Conservation (phyloP, 2,113 vertebrate species). For the Phalacrocorax aristotelis region DNA sequence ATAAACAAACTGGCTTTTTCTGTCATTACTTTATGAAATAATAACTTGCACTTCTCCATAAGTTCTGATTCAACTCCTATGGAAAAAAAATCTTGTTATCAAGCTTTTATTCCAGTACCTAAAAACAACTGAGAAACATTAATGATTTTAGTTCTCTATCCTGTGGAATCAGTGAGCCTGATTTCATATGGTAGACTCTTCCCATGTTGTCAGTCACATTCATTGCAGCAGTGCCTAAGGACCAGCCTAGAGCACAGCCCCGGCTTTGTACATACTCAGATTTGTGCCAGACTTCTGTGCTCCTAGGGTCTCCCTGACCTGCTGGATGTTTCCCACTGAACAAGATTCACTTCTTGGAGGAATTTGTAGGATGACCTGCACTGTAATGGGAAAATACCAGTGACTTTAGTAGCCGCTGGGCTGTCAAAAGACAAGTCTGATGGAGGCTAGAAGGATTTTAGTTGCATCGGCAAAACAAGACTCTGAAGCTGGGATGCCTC, state of each 20-base stretch:
- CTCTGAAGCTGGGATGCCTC: background rate
- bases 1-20: background rate
- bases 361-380: background rate
- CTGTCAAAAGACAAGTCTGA: background rate
- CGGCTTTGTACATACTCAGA: background rate
- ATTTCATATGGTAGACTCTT: background rate
- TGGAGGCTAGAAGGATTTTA: background rate
- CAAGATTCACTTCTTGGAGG: background rate
- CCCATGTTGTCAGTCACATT: fast-evolving
- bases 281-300: background rate
- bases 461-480: background rate
- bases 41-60: background rate
- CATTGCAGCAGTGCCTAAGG: background rate
- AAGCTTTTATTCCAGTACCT: background rate
- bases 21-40: background rate
- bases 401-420: background rate
- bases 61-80: background rate
- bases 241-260: background rate
- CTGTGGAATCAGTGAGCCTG: background rate
- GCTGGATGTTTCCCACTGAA: background rate
- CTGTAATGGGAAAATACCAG: background rate
- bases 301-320: background rate
- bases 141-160: background rate
- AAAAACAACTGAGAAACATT: background rate
- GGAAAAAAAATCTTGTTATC: background rate